These are phyloP conservation scores for Patagioenas fasciata DNA, from an alignment of 2,113 vertebrate genomes.

Conservation along the genomic window DNA sequence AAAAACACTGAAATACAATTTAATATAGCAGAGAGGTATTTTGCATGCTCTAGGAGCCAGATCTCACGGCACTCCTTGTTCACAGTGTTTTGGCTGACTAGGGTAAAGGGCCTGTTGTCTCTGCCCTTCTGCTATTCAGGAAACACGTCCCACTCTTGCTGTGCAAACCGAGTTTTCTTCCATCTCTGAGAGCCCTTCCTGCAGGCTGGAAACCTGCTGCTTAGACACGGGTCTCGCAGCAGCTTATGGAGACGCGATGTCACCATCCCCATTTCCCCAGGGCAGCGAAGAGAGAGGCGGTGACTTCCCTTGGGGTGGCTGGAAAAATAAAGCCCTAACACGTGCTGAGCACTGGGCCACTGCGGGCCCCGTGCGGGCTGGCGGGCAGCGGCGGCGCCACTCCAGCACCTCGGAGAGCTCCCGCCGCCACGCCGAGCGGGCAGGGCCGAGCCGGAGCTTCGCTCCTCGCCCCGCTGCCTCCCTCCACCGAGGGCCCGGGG, in stretches of 20 bases:
- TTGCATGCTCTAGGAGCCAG: not conserved
- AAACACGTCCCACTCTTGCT: fast-evolving
- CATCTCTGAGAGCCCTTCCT: not conserved
- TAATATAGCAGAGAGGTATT: not conserved
- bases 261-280: not conserved
- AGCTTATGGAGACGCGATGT: too few species aligned
- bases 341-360: too few species aligned
- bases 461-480: not conserved
- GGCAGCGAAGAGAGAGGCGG: too few species aligned
- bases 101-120: not conserved
- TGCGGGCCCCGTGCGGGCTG: not conserved
- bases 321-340: fast-evolving
- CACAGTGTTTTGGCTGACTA: not conserved
- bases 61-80: not conserved
- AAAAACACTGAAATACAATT: not conserved
- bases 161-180: not conserved
- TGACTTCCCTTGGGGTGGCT: not conserved
- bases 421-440: not conserved
- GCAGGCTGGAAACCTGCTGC: not conserved
- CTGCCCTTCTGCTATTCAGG: not conserved
- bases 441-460: not conserved
- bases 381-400: not conserved
- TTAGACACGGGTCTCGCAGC: not conserved
- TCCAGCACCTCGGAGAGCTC: constrained; percentile 60
- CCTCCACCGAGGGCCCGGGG: not conserved